These are phyloP conservation scores for Hemithea aestivaria DNA, from an alignment of 2,888 invertebrate genomes.

Conservation along the genomic window DNA sequence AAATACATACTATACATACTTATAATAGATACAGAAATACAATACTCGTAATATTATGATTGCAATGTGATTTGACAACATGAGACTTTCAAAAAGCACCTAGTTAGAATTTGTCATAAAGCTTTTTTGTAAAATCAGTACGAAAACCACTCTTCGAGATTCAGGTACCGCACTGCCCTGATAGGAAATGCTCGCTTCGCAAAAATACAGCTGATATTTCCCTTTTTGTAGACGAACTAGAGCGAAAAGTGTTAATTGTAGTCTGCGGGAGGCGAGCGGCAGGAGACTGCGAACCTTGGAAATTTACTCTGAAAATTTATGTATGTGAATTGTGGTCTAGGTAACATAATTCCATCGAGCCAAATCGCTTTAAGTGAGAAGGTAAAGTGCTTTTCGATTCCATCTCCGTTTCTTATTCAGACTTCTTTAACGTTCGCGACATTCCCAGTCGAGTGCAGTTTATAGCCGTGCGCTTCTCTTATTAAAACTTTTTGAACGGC, in stretches of 20 bases:
- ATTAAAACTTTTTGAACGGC: slow-evolving; percentile 6
- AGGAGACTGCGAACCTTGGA: slow-evolving; percentile 29
- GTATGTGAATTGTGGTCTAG: slow-evolving; percentile 9
- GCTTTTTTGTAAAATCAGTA: no score
- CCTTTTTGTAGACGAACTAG: slow-evolving; percentile 36
- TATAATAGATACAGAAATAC: no score
- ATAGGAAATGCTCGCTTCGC: slow-evolving; percentile 36
- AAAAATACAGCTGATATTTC: slow-evolving; percentile 43
- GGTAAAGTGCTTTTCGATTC: background rate
- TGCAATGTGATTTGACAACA: no score
- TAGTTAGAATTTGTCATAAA: no score
- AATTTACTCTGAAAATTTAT: slow-evolving; percentile 30
- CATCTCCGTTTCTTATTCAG: background rate
- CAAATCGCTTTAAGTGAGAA: slow-evolving; percentile 4
- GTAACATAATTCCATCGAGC: slow-evolving; percentile 15
- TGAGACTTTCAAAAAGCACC: no score
- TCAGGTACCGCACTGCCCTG: background rate
- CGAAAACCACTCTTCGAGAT: no score
- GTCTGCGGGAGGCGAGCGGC: slow-evolving; percentile 32
- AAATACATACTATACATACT: no score
- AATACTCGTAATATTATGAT: no score
- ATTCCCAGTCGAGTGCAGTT: slow-evolving; percentile 5
- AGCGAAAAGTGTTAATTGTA: slow-evolving; percentile 43
- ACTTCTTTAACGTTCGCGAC: background rate
- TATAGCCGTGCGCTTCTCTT: slow-evolving; percentile 3